Percentiles rank a stretch among this genome's conserved stretches.
These are phyloP conservation scores for Struthio camelus DNA, from an alignment of 2,113 vertebrate genomes.

Conservation along the genomic window DNA sequence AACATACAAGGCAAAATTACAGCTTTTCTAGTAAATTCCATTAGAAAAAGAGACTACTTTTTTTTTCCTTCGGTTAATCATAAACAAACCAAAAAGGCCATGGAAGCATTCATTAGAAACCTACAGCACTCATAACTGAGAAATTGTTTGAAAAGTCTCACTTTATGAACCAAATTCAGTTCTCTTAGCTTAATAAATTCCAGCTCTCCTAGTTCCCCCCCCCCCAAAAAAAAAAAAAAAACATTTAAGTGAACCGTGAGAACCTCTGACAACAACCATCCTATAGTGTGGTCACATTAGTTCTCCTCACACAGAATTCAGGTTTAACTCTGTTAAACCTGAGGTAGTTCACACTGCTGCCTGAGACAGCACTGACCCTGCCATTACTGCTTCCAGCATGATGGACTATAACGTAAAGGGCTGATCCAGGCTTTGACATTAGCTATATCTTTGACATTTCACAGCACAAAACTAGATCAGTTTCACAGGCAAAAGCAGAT, in stretches of 20 bases:
- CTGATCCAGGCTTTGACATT: not conserved
- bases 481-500: not conserved
- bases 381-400: not conserved
- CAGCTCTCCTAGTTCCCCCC: not conserved
- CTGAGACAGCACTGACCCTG: not conserved
- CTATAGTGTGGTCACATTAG: not conserved
- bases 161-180: not conserved
- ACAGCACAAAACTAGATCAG: not conserved
- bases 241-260: not conserved
- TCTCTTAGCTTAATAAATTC: not conserved
- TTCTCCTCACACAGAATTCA: not conserved
- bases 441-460: not conserved
- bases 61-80: not conserved
- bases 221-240: too few relatives aligned
- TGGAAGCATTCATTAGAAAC: not conserved
- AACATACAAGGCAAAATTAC: not conserved
- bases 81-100: not conserved
- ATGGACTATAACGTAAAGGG: not conserved
- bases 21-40: not conserved
- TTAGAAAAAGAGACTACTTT: not conserved
- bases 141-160: not conserved
- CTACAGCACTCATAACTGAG: not conserved
- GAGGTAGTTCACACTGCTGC: fast-evolving
- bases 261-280: not conserved
- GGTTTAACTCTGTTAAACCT: not conserved